Base-by-base conservation (phyloP, 2,113 vertebrate species). In the Alethe castanea region DNA sequence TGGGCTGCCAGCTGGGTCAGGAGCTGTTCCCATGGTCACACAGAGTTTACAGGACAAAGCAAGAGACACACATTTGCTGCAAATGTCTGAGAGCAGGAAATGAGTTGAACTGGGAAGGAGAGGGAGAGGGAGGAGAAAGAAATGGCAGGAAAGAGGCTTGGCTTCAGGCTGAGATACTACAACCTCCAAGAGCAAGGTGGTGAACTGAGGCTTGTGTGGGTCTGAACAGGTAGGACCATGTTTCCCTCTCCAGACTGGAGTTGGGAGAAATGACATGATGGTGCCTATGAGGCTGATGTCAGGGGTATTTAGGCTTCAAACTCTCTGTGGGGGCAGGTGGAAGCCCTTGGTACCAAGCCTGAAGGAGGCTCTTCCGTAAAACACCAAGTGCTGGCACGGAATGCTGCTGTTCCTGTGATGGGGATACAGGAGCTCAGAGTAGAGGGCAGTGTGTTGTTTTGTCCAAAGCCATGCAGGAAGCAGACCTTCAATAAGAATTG, bases 21-120 rank as follows among this genome's bases (percentile, higher is more conserved):
- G 66, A 96, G 73, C 81, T 1, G 79, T 97, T 97, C 93, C 96
- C 93, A 96, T 97, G 94, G 95, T 93, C 94, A 97, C 95, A 82
- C 0, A 0, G 56, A 81, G 65, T 97, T 94, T 96, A 96, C 50
- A 77, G 94, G 92, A 95, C 92, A 96, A 94, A 89, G 91, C 62
- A 87, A 82, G 86, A 96, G 86, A 80, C n/a, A 81, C 23, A 56
- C 2, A 59, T 91, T 95, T 90, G 70, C 88, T 94, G 82, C 56
- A 90, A 88, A 92, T 70, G 44, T 76, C 91, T 95, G 64, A 93
- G 91, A 90, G 70, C 44, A 93, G 91, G 91, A 94, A 96, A 82
- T 0, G 0, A 82, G 33, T 20, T 66, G 42, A 73, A 88, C 35
- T 3, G 2, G 19, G 40, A 91, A 85, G 36, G 18, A 20, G 16